A percentile compares a stretch with the other conserved stretches of the same genome.
Evolutionary conservation across 2,888 invertebrate species (phyloP).

Genomic region (Cheilosia pagana): DNA sequence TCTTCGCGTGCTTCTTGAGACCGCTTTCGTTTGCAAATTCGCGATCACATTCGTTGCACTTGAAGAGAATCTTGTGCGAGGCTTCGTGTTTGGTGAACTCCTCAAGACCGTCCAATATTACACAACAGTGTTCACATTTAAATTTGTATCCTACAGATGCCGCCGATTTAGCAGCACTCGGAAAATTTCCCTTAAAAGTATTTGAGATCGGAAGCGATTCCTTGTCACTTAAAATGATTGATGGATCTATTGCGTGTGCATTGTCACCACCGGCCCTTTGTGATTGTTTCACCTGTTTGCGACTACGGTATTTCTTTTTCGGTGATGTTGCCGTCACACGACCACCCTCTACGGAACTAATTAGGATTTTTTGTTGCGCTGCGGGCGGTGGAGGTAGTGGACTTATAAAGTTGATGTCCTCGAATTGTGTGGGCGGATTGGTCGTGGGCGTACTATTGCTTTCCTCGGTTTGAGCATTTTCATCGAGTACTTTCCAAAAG

Average conservation of each 20-base stretch:
- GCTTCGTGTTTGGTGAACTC: conserved; percentile 79
- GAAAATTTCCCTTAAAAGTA: conserved; percentile 70
- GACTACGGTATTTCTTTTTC: conserved; percentile 62
- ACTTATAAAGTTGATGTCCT: conserved; percentile 54
- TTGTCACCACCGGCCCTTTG: conserved; percentile 10
- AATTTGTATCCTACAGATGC: conserved; percentile 76
- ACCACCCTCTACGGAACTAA: conserved; percentile 11
- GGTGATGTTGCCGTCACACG: conserved; percentile 16
- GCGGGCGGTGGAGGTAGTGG: conserved; percentile 64
- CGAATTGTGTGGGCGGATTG: conserved; percentile 28
- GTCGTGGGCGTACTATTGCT: conserved; percentile 31
- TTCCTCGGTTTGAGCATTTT: conserved; percentile 79
- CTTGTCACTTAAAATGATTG: conserved; percentile 17
- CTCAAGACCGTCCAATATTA: conserved; percentile 78
- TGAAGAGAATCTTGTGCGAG: conserved; percentile 80
- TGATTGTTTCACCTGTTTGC: conserved; percentile 52
- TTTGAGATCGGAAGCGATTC: conserved; percentile 65
- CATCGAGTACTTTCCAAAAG: conserved; percentile 82
- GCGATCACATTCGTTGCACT: conserved; percentile 81
- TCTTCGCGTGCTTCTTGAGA: conserved; percentile 81
- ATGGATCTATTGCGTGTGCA: not conserved
- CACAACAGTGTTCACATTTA: conserved; percentile 81
- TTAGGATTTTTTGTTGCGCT: conserved; percentile 5
- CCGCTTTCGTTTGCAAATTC: conserved; percentile 81
- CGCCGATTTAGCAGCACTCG: conserved; percentile 79